A percentile compares a stretch with the other conserved stretches of the same genome.
phyloP scores from a whole-genome alignment of 2,888 invertebrate genomes.

The Leptogaster cylindrica region DNA sequence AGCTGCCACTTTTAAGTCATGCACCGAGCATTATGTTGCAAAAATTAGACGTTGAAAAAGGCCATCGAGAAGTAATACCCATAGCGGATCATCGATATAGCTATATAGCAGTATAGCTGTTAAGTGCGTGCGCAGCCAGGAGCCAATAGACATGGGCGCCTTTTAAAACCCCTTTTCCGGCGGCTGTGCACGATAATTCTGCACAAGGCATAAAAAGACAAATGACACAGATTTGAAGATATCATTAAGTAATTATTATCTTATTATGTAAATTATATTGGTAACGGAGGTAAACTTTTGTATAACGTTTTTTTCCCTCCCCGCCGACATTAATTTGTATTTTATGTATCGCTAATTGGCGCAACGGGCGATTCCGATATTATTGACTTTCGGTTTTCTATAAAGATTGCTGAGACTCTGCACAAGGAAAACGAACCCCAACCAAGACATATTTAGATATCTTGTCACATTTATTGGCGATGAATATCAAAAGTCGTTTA shows the following conservation, averaged over 20 bases:
- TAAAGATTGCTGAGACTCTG: slow-evolving; percentile 12
- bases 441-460: neutral
- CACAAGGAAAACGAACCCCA: too few species aligned
- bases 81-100: neutral
- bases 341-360: slow-evolving; percentile 45
- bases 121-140: neutral
- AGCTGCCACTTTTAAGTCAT: neutral
- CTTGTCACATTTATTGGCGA: slow-evolving; percentile 1
- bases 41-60: neutral
- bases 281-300: too few species aligned
- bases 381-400: slow-evolving; percentile 18
- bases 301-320: too few species aligned
- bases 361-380: slow-evolving; percentile 40
- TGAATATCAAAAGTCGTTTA: neutral
- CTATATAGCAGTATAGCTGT: neutral
- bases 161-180: neutral
- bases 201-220: slow-evolving; percentile 5
- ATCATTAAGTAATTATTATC: slow-evolving; percentile 47
- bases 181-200: neutral
- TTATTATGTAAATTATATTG: slow-evolving; percentile 44
- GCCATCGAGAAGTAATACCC: neutral
- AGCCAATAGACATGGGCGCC: neutral
- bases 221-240: slow-evolving; percentile 42
- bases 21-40: neutral
- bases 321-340: slow-evolving; percentile 40